Percentiles rank a stretch among this genome's conserved stretches.
These are phyloP conservation scores for Cydia fagiglandana DNA, from an alignment of 1,140 invertebrate species.

Conservation along the genomic window DNA sequence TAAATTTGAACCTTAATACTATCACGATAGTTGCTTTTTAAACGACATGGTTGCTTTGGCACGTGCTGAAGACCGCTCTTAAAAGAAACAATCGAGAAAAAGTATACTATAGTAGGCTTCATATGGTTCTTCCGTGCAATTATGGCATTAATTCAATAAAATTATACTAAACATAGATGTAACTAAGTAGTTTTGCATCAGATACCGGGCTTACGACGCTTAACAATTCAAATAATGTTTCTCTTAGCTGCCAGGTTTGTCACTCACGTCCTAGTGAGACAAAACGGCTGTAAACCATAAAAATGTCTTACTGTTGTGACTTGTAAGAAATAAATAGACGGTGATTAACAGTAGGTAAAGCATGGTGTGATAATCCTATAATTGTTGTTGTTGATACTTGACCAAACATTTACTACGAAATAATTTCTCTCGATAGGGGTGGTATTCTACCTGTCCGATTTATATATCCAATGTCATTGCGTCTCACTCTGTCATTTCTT, in stretches of 20 bases:
- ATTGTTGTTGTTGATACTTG: not conserved
- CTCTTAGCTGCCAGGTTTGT: not conserved
- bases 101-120: too few species aligned
- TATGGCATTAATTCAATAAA: too few species aligned
- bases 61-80: too few species aligned
- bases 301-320: not conserved
- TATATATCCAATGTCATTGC: too few species aligned
- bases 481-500: too few species aligned
- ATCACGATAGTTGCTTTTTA: too few species aligned
- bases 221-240: not conserved
- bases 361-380: not conserved
- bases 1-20: too few species aligned
- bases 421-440: not conserved
- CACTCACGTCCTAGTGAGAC: not conserved
- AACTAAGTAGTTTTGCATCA: not conserved
- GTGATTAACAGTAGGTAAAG: not conserved
- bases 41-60: too few species aligned
- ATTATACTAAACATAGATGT: not conserved
- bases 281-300: not conserved
- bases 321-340: not conserved
- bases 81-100: too few species aligned
- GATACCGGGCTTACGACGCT: not conserved
- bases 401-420: not conserved
- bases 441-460: too few species aligned
- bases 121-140: too few species aligned